These are phyloP conservation scores for Microctenopoma stevenorrisi DNA, from an alignment of 2,797 vertebrate genomes.

Conservation along the genomic window DNA sequence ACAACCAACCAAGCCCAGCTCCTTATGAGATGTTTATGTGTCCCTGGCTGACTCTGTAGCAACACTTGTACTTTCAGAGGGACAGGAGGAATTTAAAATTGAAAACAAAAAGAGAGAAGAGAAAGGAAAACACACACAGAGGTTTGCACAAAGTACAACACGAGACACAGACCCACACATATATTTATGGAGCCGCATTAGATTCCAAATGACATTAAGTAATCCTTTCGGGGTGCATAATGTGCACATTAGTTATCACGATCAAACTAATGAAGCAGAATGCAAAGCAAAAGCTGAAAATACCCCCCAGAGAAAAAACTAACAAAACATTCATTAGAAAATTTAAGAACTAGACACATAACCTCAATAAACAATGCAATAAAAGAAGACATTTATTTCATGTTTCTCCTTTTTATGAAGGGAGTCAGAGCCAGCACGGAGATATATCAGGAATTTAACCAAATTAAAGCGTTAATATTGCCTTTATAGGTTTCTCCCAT, in stretches of 20 bases:
- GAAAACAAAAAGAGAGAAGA: not conserved
- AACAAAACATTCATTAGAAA: not conserved
- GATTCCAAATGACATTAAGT: not conserved
- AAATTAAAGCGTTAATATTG: no score
- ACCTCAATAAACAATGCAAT: not conserved
- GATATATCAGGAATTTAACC: no score
- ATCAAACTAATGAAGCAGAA: conserved; percentile 2
- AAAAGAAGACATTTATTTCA: not conserved
- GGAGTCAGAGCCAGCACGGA: no score
- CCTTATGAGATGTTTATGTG: conserved; percentile 4
- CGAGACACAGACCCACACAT: not conserved
- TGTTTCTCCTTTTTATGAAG: not conserved
- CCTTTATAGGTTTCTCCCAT: no score
- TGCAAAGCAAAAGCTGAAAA: not conserved
- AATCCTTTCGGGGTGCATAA: not conserved
- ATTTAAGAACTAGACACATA: not conserved
- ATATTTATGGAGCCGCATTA: not conserved
- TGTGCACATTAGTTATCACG: not conserved
- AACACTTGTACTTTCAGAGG: not conserved
- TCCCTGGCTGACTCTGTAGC: not conserved
- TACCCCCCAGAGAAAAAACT: not conserved
- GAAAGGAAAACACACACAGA: not conserved
- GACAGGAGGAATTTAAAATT: not conserved
- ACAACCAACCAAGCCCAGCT: conserved; percentile 18
- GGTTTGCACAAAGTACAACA: not conserved